Conservation (phyloP, 2,797 vertebrate species). For the Manis pentadactyla region DNA sequence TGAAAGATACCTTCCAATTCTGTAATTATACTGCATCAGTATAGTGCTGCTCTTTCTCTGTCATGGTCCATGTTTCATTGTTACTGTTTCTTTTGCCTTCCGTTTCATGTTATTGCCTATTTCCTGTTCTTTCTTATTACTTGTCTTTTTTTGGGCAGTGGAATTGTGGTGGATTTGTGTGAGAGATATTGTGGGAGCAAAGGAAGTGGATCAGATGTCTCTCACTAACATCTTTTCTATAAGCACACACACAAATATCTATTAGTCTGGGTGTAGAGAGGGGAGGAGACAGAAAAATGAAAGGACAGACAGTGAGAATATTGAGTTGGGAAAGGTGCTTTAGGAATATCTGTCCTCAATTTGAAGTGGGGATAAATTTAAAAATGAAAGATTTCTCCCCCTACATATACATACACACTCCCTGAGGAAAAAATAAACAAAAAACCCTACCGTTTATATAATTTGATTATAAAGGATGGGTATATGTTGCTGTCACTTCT, state of each 20-base stretch:
- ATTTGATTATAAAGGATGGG: not conserved
- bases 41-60: not conserved
- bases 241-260: not conserved
- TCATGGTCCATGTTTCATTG: not conserved
- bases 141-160: not conserved
- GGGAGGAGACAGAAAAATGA: not conserved
- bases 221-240: not conserved
- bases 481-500: slow-evolving; percentile 36
- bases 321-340: not conserved
- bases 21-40: not conserved
- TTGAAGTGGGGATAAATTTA: not conserved
- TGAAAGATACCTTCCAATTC: not conserved
- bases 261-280: not conserved
- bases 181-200: not conserved
- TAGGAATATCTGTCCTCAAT: not conserved
- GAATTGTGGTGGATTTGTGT: not conserved
- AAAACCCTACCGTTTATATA: not conserved
- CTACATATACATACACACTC: not conserved
- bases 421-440: not conserved
- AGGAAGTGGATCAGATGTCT: not conserved
- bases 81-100: not conserved
- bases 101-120: not conserved
- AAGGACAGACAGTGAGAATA: not conserved
- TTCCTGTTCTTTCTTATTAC: not conserved
- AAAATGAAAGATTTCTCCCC: slow-evolving; percentile 14